phyloP scores from a whole-genome alignment of 2,113 vertebrate genomes.

The Ptilonorhynchus violaceus region DNA sequence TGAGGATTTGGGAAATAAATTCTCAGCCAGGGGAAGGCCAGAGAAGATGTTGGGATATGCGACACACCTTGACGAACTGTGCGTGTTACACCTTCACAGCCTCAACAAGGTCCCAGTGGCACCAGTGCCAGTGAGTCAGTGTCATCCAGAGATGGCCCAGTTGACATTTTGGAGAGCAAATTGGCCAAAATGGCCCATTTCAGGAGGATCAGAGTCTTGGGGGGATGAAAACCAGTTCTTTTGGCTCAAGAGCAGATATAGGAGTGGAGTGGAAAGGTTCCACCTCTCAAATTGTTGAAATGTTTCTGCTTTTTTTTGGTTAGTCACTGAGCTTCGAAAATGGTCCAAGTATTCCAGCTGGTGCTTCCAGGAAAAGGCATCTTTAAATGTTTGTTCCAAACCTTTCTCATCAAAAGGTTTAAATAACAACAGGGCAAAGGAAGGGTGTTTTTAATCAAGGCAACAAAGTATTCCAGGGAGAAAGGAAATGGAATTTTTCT shows the following conservation, averaged over 20 bases:
- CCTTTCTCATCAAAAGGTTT: neutral
- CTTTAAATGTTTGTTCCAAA: neutral
- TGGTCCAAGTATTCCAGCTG: neutral
- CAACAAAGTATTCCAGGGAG: neutral
- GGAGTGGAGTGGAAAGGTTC: neutral
- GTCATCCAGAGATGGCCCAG: neutral
- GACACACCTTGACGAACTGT: neutral
- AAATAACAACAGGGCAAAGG: neutral
- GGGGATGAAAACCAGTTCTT: neutral
- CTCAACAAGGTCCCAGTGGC: neutral
- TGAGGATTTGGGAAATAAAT: neutral
- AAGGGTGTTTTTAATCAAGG: neutral
- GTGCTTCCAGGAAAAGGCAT: neutral
- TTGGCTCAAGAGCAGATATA: neutral
- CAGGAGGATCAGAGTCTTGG: neutral
- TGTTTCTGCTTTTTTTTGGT: neutral
- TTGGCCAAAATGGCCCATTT: neutral
- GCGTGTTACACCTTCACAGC: neutral
- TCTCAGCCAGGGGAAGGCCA: neutral
- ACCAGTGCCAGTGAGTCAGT: neutral
- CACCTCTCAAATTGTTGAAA: neutral
- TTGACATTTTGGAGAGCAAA: neutral
- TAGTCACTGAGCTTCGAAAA: neutral
- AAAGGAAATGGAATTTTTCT: neutral
- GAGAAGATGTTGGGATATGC: fast-evolving